Evolutionary conservation across 2,888 invertebrate genomes (phyloP).

Genomic region (Anodontia alba): DNA sequence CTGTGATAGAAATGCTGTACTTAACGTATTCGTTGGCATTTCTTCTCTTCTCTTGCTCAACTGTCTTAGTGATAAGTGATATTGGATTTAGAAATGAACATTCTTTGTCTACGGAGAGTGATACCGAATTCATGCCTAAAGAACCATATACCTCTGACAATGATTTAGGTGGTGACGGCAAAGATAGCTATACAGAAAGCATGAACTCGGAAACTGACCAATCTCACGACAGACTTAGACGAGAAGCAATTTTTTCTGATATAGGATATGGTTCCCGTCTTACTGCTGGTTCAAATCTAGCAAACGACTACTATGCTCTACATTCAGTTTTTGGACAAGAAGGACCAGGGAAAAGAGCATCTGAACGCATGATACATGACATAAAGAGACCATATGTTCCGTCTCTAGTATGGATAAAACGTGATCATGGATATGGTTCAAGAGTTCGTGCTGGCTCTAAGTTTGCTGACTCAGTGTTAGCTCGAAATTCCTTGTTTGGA

Average conservation of each 20-base stretch:
- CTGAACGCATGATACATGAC: not conserved
- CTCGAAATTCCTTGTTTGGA: conserved; percentile 19
- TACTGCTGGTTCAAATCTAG: conserved; percentile 17
- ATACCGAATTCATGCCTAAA: too few species aligned
- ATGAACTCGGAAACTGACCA: not conserved
- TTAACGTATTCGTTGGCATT: not conserved
- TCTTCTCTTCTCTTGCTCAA: not conserved
- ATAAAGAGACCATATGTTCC: too few species aligned
- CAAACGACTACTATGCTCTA: not conserved
- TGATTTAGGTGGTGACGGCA: too few species aligned
- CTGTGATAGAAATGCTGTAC: not conserved
- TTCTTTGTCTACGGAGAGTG: too few species aligned
- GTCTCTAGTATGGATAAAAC: not conserved
- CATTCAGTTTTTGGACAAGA: conserved; percentile 3
- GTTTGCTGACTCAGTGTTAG: not conserved
- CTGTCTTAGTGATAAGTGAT: not conserved
- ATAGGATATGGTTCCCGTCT: conserved; percentile 33
- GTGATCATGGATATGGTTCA: conserved; percentile 15
- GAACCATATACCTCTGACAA: too few species aligned
- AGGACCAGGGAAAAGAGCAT: conserved; percentile 34
- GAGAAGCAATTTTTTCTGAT: not conserved
- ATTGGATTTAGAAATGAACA: too few species aligned
- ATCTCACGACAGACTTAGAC: not conserved
- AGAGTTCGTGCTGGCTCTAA: conserved; percentile 7
- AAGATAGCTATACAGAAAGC: too few species aligned